Conservation (phyloP, 2,888 invertebrate species). For the Phorcus lineatus region DNA sequence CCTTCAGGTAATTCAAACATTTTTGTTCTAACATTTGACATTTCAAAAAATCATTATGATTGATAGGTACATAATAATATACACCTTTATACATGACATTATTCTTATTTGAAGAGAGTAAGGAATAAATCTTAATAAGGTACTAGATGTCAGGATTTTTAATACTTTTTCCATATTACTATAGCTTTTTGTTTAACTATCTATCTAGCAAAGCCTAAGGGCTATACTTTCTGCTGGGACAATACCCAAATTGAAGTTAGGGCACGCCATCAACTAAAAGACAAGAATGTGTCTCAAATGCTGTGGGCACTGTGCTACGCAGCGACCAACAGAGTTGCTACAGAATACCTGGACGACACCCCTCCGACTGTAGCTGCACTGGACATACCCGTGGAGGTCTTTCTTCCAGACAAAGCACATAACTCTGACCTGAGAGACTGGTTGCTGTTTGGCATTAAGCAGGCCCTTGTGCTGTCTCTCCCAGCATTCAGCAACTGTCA, state of each 20-base stretch:
- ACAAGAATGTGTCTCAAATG: neutral
- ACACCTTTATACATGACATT: too few relatives aligned
- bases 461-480: neutral
- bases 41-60: too few relatives aligned
- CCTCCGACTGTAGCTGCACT: neutral
- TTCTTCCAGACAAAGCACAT: neutral
- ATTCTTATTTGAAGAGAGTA: too few relatives aligned
- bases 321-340: neutral
- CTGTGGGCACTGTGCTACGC: neutral
- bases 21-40: too few relatives aligned
- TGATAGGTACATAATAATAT: too few relatives aligned
- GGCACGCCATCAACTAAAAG: neutral
- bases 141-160: too few relatives aligned
- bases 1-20: too few relatives aligned
- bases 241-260: neutral
- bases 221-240: neutral
- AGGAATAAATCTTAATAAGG: too few relatives aligned
- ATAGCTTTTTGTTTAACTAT: too few relatives aligned
- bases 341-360: neutral
- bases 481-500: neutral
- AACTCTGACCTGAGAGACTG: neutral
- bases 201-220: too few relatives aligned
- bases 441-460: neutral
- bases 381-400: neutral
- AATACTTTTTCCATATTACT: too few relatives aligned